Base-by-base conservation (phyloP, 2,888 invertebrate species). In the Drosophila melanosoma region DNA sequence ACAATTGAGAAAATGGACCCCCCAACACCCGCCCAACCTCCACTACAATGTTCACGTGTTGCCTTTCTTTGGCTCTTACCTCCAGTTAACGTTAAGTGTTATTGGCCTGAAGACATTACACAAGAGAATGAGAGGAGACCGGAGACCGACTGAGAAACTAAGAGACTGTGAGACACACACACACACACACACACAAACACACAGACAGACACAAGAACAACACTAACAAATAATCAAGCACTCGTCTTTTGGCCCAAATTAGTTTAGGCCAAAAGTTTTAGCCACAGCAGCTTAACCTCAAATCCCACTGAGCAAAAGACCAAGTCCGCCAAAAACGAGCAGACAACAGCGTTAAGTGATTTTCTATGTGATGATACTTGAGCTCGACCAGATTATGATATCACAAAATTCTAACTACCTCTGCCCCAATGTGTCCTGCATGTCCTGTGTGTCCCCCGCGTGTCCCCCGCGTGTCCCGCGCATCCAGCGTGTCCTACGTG, bases 361-460 rank as follows among this genome's bases (percentile, higher is more conserved):
- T 88, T 90, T 90, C 82, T 89, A 89, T 89, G 89, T 89, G 87
- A 90, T 90, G 90, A 87, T 87, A 87, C 86, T 87, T 87, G 90
- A 89, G 90, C 86, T 83, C 83, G 64, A 36, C 74, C 74, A 83
- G 87, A 87, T 87, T 87, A 87, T 87, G 83, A 87, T 87, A 88
- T 88, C 88, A 88, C 76, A 83, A 83, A 89, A 78, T 76, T 81
- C 56, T 40, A 60, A 26, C 54, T 38, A 54, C 69, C 33, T 54
- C 40, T 56, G 29, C 48, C 38, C 8, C 26, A 45, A 45, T 23
- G 32, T 40, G 17, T 11, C 48, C 29, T 32, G 10, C 12, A 49
- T 29, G 20, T 51, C 29, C 23, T 48, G 8, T 29, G 12, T 49
- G 23, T 65, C 38, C 49, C 6, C 29, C 29, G 6, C 33, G 15